phyloP scores from a whole-genome alignment of 2,113 vertebrate genomes.

The Ramphastos sulfuratus region DNA sequence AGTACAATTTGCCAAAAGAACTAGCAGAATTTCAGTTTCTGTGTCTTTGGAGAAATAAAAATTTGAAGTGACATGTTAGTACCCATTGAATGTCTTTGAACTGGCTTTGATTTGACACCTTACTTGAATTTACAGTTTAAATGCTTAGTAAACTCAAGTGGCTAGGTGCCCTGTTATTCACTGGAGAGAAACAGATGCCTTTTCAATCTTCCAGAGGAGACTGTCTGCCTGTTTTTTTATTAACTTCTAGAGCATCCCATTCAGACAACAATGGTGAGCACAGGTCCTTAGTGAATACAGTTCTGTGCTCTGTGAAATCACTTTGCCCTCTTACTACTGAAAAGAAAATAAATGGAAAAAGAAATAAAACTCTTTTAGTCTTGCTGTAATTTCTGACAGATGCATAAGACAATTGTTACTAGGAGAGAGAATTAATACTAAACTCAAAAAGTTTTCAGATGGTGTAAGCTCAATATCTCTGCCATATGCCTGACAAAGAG shows the following conservation, averaged over 20 bases:
- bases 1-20: neutral
- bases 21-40: neutral
- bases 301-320: constrained; percentile 18
- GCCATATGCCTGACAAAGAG: constrained; percentile 14
- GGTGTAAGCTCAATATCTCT: constrained; percentile 25
- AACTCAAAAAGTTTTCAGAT: constrained; percentile 30
- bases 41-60: neutral
- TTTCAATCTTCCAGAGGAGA: neutral
- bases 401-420: constrained; percentile 15
- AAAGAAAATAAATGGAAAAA: constrained; percentile 29
- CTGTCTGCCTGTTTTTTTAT: neutral
- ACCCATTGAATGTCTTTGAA: neutral
- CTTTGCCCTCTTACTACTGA: neutral
- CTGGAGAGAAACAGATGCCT: neutral
- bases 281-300: neutral
- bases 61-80: neutral
- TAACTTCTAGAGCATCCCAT: neutral
- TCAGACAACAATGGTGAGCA: neutral
- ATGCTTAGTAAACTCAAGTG: neutral
- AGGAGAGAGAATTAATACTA: constrained; percentile 2
- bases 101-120: neutral
- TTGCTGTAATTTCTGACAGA: constrained; percentile 36
- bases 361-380: neutral
- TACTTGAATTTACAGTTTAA: neutral
- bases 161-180: neutral